Percentiles rank a stretch among this genome's conserved stretches.
Evolutionary conservation across 1,140 invertebrate species (phyloP).

Genomic region (Macrostomum lignano): DNA sequence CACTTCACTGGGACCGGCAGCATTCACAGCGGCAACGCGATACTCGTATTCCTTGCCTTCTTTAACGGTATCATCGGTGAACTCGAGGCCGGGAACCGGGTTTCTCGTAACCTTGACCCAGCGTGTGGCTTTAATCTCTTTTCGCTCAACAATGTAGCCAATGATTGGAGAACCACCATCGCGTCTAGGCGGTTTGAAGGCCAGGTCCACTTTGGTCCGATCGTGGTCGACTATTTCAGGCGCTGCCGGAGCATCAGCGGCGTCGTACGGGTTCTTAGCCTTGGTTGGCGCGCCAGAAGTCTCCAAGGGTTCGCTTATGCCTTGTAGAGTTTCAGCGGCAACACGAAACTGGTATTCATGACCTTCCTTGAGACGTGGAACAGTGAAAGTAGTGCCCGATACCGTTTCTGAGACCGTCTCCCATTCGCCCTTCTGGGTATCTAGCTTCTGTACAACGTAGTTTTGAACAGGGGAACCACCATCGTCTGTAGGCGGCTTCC

Average conservation of each 20-base stretch:
- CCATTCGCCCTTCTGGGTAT: constrained; percentile 11
- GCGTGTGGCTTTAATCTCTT: constrained; percentile 63
- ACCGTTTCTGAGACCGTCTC: background rate
- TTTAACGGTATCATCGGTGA: constrained; percentile 24
- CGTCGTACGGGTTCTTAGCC: constrained; percentile 34
- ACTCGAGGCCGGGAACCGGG: constrained; percentile 47
- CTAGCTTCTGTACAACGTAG: constrained; percentile 6
- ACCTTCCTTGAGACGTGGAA: constrained; percentile 62
- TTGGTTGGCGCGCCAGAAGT: constrained; percentile 33
- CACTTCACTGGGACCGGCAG: constrained; percentile 69
- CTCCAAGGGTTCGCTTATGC: constrained; percentile 60
- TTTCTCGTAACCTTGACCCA: constrained; percentile 72
- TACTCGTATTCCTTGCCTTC: constrained; percentile 61
- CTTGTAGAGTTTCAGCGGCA: constrained; percentile 81
- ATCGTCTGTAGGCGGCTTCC: constrained; percentile 22
- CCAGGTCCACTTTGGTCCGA: constrained; percentile 66
- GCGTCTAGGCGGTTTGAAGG: constrained; percentile 51
- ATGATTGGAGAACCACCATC: constrained; percentile 75
- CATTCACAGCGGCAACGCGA: constrained; percentile 74
- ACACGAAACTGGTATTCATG: constrained; percentile 87
- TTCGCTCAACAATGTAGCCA: constrained; percentile 39
- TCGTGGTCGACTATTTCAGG: constrained; percentile 62
- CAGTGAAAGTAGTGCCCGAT: constrained; percentile 15
- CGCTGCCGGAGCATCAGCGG: constrained; percentile 70
- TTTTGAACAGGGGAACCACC: constrained; percentile 10